A percentile compares a stretch with the other conserved stretches of the same genome.
Evolutionary conservation across 1,140 invertebrate genomes (phyloP).

Genomic region (Mercenaria mercenaria): DNA sequence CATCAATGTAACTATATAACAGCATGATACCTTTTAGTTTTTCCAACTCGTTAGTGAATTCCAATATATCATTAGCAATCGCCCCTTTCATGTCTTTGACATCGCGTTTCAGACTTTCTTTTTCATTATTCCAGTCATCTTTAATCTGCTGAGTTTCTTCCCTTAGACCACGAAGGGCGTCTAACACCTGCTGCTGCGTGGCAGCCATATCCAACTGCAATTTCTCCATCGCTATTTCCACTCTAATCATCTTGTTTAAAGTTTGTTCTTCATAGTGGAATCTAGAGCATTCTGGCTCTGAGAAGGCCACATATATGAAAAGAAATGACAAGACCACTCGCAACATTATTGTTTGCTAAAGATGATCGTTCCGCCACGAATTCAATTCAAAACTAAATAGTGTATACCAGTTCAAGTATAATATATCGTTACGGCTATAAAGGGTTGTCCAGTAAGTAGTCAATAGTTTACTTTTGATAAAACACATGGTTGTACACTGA

Average conservation of each 20-base stretch:
- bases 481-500: too few species aligned
- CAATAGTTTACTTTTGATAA: too few species aligned
- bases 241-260: background rate
- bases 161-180: background rate
- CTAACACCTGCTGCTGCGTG: background rate
- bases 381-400: too few species aligned
- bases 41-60: background rate
- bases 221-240: slow-evolving; percentile 1
- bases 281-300: background rate
- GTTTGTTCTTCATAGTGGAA: background rate
- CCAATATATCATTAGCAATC: background rate
- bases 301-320: background rate
- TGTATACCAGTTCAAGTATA: too few species aligned
- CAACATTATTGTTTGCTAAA: background rate
- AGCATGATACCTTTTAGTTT: background rate
- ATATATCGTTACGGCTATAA: too few species aligned
- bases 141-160: background rate
- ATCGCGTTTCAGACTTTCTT: background rate
- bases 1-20: too few species aligned
- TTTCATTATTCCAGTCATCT: background rate
- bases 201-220: background rate
- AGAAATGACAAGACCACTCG: background rate
- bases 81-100: background rate
- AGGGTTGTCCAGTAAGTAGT: too few species aligned
- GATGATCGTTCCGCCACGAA: too few species aligned